Evolutionary conservation across 2,888 invertebrate species (phyloP).

Genomic region (Dryobota labecula): DNA sequence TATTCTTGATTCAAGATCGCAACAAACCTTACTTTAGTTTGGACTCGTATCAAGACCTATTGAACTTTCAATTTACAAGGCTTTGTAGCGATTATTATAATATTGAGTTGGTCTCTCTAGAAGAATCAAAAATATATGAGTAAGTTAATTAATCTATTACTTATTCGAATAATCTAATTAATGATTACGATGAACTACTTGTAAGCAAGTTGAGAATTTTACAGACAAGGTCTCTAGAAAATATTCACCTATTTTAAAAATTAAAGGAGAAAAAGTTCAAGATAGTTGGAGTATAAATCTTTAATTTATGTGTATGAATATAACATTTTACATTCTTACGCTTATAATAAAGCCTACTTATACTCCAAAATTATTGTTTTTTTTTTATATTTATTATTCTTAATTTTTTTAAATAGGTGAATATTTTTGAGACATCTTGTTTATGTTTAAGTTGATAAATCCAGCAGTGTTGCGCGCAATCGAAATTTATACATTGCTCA

Average conservation of each 20-base stretch:
- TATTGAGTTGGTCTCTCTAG: background rate
- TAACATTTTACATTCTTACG: no score
- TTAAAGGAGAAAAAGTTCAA: no score
- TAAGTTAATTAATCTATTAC: background rate
- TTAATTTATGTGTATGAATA: no score
- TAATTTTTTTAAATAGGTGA: no score
- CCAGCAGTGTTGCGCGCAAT: background rate
- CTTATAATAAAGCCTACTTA: no score
- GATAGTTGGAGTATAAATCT: no score
- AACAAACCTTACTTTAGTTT: background rate
- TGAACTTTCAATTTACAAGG: fast-evolving
- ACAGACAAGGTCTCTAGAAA: no score
- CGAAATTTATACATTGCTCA: background rate
- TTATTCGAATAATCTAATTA: background rate
- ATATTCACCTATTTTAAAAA: no score
- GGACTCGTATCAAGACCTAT: background rate
- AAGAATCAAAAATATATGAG: background rate
- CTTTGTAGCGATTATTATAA: background rate
- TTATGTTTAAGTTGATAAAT: background rate
- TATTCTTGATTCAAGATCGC: slow-evolving; percentile 1
- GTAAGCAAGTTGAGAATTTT: background rate
- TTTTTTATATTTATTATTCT: no score
- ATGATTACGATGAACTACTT: background rate
- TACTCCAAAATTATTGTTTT: no score
- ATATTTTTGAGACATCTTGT: no score